Evolutionary conservation across 2,797 vertebrate genomes (phyloP).

Genomic region (Cichlasoma orientale): DNA sequence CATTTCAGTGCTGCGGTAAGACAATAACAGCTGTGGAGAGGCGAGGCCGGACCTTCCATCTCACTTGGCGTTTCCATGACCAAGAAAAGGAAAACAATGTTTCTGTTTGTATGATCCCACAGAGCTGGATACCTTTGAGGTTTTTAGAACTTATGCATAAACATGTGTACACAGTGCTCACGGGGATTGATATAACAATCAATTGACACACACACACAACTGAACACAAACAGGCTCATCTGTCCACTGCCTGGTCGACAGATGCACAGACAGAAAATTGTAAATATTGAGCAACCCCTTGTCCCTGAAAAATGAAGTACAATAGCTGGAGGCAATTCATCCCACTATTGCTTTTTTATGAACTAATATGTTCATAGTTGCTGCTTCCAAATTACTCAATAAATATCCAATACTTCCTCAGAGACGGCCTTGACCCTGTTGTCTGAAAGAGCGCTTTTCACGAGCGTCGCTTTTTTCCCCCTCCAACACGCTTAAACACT

Average conservation of each 20-base stretch:
- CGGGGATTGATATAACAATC: background rate
- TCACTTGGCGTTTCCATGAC: background rate
- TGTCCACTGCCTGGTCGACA: constrained; percentile 16
- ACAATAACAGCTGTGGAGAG: constrained; percentile 19
- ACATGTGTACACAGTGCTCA: constrained; percentile 10
- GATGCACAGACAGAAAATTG: constrained; percentile 52
- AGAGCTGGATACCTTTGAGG: background rate
- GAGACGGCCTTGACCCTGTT: constrained; percentile 72
- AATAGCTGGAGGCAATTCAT: constrained; percentile 61
- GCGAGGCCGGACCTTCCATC: constrained; percentile 2
- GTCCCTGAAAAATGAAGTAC: constrained; percentile 64
- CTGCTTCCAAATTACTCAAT: constrained; percentile 75
- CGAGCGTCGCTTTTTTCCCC: constrained; percentile 8
- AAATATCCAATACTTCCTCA: constrained; percentile 77
- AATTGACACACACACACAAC: background rate
- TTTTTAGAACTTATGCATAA: background rate
- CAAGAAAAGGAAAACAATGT: background rate
- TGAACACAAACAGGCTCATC: constrained; percentile 6
- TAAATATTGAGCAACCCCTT: constrained; percentile 64
- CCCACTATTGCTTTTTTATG: constrained; percentile 69
- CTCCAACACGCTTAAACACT: constrained; percentile 56
- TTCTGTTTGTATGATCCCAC: background rate
- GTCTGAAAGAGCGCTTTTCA: constrained; percentile 49
- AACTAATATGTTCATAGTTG: constrained; percentile 76
- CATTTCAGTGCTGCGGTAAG: constrained; percentile 33